Percentiles rank a stretch among this genome's conserved stretches.
phyloP scores from a whole-genome alignment of 2,888 invertebrate species.

The Lobophora halterata region DNA sequence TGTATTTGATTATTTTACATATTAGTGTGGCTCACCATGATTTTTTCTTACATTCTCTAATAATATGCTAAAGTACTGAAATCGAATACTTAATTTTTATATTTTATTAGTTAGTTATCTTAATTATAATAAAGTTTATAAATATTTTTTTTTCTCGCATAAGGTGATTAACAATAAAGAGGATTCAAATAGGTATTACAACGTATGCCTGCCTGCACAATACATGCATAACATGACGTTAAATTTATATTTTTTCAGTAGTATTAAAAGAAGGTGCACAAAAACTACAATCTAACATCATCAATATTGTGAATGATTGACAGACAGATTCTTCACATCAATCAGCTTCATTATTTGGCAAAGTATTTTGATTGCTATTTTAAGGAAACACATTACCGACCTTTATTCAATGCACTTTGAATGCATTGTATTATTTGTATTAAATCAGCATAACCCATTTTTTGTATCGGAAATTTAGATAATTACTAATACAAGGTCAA shows the following conservation, averaged over 20 bases:
- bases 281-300: slow-evolving; percentile 20
- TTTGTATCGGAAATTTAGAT: slow-evolving; percentile 5
- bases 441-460: slow-evolving; percentile 11
- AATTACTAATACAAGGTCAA: neutral
- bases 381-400: slow-evolving; percentile 17
- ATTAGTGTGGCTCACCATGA: too few relatives aligned
- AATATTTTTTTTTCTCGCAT: too few relatives aligned
- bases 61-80: too few relatives aligned
- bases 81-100: too few relatives aligned
- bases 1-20: too few relatives aligned
- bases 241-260: slow-evolving; percentile 22
- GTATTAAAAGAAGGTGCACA: slow-evolving; percentile 13
- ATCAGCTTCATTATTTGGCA: slow-evolving; percentile 20
- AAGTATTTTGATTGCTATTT: slow-evolving; percentile 20
- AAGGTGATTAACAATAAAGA: too few relatives aligned
- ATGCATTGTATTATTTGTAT: slow-evolving; percentile 14
- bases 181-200: too few relatives aligned
- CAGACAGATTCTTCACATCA: slow-evolving; percentile 24
- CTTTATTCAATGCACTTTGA: slow-evolving; percentile 14
- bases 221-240: slow-evolving; percentile 8
- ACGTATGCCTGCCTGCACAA: too few relatives aligned
- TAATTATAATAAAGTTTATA: too few relatives aligned
- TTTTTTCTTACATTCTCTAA: neutral
- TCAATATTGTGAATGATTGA: slow-evolving; percentile 29
- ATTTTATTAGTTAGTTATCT: too few relatives aligned